Conservation (phyloP, 2,888 invertebrate species). For the Dolichopus griseipennis region DNA sequence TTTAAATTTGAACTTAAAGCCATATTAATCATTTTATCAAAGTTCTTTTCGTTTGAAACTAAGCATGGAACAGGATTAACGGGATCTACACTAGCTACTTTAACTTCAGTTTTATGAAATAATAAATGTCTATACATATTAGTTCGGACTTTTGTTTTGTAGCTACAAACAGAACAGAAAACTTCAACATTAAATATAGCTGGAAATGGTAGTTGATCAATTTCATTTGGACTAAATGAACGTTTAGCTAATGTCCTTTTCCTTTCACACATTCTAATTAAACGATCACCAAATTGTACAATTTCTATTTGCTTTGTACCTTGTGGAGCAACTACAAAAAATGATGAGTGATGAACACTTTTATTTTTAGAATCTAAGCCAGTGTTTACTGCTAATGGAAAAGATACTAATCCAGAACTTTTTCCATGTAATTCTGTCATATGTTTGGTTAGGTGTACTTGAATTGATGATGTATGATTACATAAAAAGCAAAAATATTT, state of each 20-base stretch:
- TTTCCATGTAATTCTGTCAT: slow-evolving; percentile 48
- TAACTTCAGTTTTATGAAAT: slow-evolving; percentile 52
- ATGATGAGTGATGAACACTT: slow-evolving; percentile 7
- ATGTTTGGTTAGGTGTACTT: slow-evolving; percentile 42
- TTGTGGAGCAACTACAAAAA: slow-evolving; percentile 45
- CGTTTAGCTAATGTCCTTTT: slow-evolving; percentile 30
- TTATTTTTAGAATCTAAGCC: not conserved
- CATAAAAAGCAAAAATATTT: slow-evolving; percentile 55
- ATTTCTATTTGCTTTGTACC: slow-evolving; percentile 24
- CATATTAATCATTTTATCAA: slow-evolving; percentile 76
- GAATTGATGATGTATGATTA: slow-evolving; percentile 35
- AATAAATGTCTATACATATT: slow-evolving; percentile 65
- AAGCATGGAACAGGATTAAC: slow-evolving; percentile 76
- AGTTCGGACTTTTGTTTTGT: slow-evolving; percentile 58
- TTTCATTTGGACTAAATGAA: slow-evolving; percentile 52
- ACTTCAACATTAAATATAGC: slow-evolving; percentile 55
- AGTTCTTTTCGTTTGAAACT: slow-evolving; percentile 68
- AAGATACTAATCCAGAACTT: slow-evolving; percentile 33
- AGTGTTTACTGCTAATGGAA: slow-evolving; percentile 36
- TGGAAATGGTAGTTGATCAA: slow-evolving; percentile 54
- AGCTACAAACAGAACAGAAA: slow-evolving; percentile 59
- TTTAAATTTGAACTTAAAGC: slow-evolving; percentile 56
- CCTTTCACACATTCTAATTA: slow-evolving; percentile 29
- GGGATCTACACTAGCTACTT: slow-evolving; percentile 58
- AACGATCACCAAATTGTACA: slow-evolving; percentile 29